Evolutionary conservation across 1,140 invertebrate genomes (phyloP).

Genomic region (Drosophila subpulchrella): DNA sequence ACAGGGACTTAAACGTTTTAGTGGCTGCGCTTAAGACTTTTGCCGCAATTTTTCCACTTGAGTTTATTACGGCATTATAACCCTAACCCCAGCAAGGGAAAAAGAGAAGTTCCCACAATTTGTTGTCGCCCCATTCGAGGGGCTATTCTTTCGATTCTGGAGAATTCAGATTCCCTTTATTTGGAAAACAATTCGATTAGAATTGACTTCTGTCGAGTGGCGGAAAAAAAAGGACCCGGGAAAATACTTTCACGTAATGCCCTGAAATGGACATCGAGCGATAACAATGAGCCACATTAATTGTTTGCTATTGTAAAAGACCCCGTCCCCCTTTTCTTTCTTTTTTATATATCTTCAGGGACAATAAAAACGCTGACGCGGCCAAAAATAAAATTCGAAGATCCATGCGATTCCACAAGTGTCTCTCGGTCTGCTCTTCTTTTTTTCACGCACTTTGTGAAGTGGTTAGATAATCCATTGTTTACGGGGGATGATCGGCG

Average conservation of each 20-base stretch:
- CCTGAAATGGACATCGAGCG: conserved; percentile 30
- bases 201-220: conserved; percentile 82
- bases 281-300: conserved; percentile 78
- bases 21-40: conserved; percentile 75
- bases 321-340: conserved; percentile 5
- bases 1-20: conserved; percentile 74
- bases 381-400: conserved; percentile 12
- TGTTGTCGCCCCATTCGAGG: conserved; percentile 38
- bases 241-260: conserved; percentile 73
- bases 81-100: conserved; percentile 3
- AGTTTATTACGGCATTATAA: conserved; percentile 66
- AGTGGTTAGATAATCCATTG: conserved; percentile 82
- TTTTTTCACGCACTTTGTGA: conserved; percentile 76
- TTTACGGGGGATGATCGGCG: conserved; percentile 61
- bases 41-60: conserved; percentile 66
- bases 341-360: conserved; percentile 16
- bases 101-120: conserved; percentile 66
- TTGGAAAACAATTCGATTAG: conserved; percentile 80
- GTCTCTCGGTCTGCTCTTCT: conserved; percentile 47
- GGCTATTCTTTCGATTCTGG: conserved; percentile 57
- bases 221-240: conserved; percentile 15
- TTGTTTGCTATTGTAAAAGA: conserved; percentile 71
- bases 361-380: conserved; percentile 63
- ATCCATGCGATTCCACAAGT: conserved; percentile 66
- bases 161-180: conserved; percentile 47